Base-by-base conservation (phyloP, 2,888 invertebrate species). In the Pseudeuparius sepicola region DNA sequence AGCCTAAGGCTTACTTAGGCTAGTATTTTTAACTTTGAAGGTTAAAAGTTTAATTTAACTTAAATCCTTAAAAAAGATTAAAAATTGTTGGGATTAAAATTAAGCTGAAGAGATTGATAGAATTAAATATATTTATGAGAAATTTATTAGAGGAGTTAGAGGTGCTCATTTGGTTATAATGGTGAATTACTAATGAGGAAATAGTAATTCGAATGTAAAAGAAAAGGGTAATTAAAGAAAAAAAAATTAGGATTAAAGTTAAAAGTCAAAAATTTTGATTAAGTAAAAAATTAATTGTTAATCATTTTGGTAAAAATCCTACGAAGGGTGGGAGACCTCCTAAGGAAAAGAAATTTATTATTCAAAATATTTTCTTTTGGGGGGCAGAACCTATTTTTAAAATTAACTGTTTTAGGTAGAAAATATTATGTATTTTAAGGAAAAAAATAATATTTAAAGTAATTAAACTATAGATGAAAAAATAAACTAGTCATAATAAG, bases 251-350 rank as follows among this genome's bases (percentile, higher is more conserved):
- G 49, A 68, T 55, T 46, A 65, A 56, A 42, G 60, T 53, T 56
- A 67, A 39, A 38, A 66, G 37, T 47, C 55, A 59, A 53, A 63
- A 58, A 20, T 66, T 60, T 51, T 58, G 65, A 35, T 52, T 45
- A 42, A 67, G 59, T 62, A 72, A 42, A 51, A 56, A 61, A 62
- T 70, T 68, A 55, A 74, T 68, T 39, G 68, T 55, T 50, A 72
- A 50, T 67, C 71, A 73, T 68, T 75, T 74, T 2, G 73, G 70
- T 0, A 71, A 59, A 64, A 75, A 74, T 63, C 73, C 73, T 53
- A 73, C 50, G 51, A 74, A 71, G 0, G 73, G 73, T 0, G 73
- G 73, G 37, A 74, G 45, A 11, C 73, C 73, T 0, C 71, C 70
- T 61, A 73, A 55, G 1, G 71, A 73, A 42, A 74, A 32, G 52